phyloP scores from a whole-genome alignment of 1,140 invertebrate species.

The Lepidurus packardi region DNA sequence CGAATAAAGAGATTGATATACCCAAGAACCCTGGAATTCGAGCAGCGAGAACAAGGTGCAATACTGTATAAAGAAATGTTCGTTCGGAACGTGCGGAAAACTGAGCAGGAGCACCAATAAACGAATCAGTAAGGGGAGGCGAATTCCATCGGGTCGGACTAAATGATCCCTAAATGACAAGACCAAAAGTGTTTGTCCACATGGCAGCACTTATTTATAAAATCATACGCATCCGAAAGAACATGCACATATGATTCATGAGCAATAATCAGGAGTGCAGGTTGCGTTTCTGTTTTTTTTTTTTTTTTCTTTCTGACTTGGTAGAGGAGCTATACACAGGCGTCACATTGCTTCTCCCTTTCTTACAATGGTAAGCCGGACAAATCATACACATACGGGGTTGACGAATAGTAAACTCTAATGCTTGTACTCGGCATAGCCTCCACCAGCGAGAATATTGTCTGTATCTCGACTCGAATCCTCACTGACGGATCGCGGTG shows the following conservation, averaged over 20 bases:
- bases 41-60: not conserved
- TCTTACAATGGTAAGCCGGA: not conserved
- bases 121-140: not conserved
- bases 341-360: not conserved
- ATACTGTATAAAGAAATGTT: not conserved
- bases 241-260: not conserved
- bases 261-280: not conserved
- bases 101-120: conserved; percentile 17
- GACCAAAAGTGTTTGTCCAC: not conserved
- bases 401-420: not conserved
- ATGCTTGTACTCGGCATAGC: conserved; percentile 14
- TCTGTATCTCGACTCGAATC: not conserved
- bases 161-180: not conserved
- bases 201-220: not conserved
- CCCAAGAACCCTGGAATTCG: conserved; percentile 17
- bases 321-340: not conserved
- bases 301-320: not conserved
- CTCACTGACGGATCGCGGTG: not conserved
- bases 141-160: not conserved
- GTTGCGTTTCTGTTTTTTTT: not conserved
- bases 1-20: not conserved
- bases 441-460: not conserved
- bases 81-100: conserved; percentile 8
- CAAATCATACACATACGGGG: not conserved
- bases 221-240: not conserved